A percentile compares a stretch with the other conserved stretches of the same genome.
phyloP scores from a whole-genome alignment of 23 tunicate genomes.

The Botrylloides violaceus region DNA sequence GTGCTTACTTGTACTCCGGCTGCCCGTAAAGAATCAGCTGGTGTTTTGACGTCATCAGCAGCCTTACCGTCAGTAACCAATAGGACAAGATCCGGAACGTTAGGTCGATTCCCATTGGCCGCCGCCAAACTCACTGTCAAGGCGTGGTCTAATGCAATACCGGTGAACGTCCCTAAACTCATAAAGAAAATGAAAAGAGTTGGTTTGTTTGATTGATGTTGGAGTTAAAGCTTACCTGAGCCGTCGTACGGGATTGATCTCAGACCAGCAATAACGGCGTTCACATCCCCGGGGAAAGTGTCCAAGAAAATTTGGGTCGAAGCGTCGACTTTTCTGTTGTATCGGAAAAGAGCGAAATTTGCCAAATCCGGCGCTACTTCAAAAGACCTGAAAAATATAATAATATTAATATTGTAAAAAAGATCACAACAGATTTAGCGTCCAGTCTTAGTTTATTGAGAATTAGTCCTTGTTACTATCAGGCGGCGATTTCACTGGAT shows the following conservation, averaged over 20 bases:
- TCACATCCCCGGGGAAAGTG: constrained; percentile 9
- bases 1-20: constrained; percentile 10
- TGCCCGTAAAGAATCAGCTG: constrained; percentile 17
- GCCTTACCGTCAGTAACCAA: constrained; percentile 38
- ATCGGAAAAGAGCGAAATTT: constrained; percentile 21
- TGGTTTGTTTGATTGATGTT: not conserved
- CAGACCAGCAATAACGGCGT: not conserved
- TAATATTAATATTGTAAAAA: too few relatives aligned
- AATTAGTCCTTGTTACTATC: too few relatives aligned
- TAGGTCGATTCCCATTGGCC: constrained; percentile 37
- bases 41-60: constrained; percentile 31
- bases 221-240: constrained; percentile 4
- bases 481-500: too few relatives aligned
- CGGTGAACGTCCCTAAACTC: constrained; percentile 27
- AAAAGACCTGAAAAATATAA: constrained; percentile 19
- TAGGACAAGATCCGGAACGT: constrained; percentile 18
- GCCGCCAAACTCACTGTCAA: constrained; percentile 8
- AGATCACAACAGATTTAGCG: too few relatives aligned
- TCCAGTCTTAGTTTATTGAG: too few relatives aligned
- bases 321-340: constrained; percentile 9
- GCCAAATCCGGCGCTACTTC: constrained; percentile 7
- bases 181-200: not conserved
- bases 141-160: constrained; percentile 25
- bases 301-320: constrained; percentile 17
- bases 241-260: constrained; percentile 19